Percentiles rank a stretch among this genome's conserved stretches.
phyloP scores from a whole-genome alignment of 2,113 vertebrate genomes.

The Takifugu flavidus region DNA sequence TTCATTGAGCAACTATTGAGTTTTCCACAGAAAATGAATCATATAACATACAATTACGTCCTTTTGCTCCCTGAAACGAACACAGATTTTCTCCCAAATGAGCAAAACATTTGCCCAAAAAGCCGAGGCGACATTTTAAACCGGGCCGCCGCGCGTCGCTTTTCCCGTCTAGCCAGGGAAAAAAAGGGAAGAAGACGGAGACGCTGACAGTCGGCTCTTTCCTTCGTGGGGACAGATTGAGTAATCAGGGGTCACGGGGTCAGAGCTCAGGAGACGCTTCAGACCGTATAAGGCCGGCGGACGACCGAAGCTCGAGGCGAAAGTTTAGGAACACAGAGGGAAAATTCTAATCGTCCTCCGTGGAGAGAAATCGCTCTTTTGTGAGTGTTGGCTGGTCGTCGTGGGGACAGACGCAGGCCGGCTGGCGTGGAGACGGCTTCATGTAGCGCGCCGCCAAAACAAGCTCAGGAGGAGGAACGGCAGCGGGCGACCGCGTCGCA shows the following conservation, averaged over 20 bases:
- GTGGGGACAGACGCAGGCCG: slow-evolving; percentile 6
- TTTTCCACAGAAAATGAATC: too few relatives aligned
- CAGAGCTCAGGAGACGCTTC: slow-evolving; percentile 23
- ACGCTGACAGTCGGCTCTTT: slow-evolving; percentile 35
- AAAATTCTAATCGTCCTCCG: slow-evolving; percentile 30
- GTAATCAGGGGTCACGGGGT: slow-evolving; percentile 30
- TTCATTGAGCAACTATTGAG: too few relatives aligned
- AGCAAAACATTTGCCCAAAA: neutral
- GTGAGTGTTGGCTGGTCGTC: slow-evolving; percentile 6
- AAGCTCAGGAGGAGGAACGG: slow-evolving; percentile 59
- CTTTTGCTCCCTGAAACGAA: too few relatives aligned
- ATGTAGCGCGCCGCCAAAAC: slow-evolving; percentile 51
- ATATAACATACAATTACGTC: too few relatives aligned
- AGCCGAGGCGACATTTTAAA: neutral
- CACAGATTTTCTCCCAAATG: too few relatives aligned
- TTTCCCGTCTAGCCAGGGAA: slow-evolving; percentile 9
- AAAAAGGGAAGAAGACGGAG: slow-evolving; percentile 11
- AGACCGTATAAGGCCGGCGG: slow-evolving; percentile 1
- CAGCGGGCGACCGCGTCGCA: slow-evolving; percentile 50
- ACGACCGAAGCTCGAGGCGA: slow-evolving; percentile 3
- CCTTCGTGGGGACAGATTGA: slow-evolving; percentile 28
- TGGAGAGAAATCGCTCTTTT: slow-evolving; percentile 25
- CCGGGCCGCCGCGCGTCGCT: neutral
- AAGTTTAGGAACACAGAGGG: slow-evolving; percentile 3
- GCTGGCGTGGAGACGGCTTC: slow-evolving; percentile 35